Evolutionary conservation across 2,888 invertebrate species (phyloP).

Genomic region (Diadegma fenestrale): DNA sequence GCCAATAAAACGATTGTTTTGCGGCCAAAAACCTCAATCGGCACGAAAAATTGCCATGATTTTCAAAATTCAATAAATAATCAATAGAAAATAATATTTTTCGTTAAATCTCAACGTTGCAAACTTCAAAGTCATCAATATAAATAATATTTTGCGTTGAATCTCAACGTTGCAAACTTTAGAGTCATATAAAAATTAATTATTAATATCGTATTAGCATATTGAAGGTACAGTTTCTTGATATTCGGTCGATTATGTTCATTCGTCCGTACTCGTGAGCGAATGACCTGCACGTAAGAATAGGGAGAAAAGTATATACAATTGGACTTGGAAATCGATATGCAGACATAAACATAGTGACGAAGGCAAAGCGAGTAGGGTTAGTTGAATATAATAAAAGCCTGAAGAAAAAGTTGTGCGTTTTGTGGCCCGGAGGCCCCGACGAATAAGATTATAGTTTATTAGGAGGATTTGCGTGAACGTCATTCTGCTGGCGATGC

Average conservation of each 20-base stretch:
- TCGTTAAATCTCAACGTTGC: too few species aligned
- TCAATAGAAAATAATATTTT: too few species aligned
- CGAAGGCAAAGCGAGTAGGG: neutral
- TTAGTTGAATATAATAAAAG: constrained; percentile 12
- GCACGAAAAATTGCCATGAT: too few species aligned
- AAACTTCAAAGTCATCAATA: too few species aligned
- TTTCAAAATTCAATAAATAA: too few species aligned
- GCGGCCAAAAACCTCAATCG: too few species aligned
- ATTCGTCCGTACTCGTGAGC: neutral
- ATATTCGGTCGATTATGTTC: neutral
- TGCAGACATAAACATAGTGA: constrained; percentile 18
- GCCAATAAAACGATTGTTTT: too few species aligned
- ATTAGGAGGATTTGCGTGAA: constrained; percentile 15
- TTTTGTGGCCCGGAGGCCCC: constrained; percentile 22
- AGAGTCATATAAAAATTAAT: neutral
- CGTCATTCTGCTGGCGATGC: constrained; percentile 5
- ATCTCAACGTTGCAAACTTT: too few species aligned
- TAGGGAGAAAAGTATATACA: neutral
- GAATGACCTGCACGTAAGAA: neutral
- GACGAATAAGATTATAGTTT: constrained; percentile 52
- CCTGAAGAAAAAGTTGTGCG: neutral
- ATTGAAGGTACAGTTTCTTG: neutral
- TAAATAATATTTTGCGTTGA: too few species aligned
- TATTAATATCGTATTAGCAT: neutral
- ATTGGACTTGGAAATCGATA: constrained; percentile 1